These are phyloP conservation scores for Puntigrus tetrazona DNA, from an alignment of 2,113 vertebrate genomes.

Conservation along the genomic window DNA sequence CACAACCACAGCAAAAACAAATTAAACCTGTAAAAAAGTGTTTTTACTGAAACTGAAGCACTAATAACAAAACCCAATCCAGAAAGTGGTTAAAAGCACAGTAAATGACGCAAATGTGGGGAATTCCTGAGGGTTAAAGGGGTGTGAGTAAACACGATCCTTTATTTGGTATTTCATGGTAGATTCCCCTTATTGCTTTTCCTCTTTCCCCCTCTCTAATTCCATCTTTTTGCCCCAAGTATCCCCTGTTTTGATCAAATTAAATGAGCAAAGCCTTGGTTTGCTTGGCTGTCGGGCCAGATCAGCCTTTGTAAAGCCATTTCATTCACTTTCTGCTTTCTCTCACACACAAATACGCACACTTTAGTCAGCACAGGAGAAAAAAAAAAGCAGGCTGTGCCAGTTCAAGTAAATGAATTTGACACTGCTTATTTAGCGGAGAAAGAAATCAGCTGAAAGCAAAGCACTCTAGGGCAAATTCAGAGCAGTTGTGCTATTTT, in stretches of 20 bases:
- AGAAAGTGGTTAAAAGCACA: constrained; percentile 6
- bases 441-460: constrained; percentile 35
- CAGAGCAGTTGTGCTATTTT: constrained; percentile 11
- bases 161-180: neutral
- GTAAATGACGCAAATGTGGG: neutral
- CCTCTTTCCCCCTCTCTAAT: neutral
- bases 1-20: neutral
- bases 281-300: constrained; percentile 4
- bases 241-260: neutral
- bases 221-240: neutral
- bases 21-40: neutral
- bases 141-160: neutral
- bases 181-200: neutral
- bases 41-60: neutral
- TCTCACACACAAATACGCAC: neutral
- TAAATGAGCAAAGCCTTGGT: constrained; percentile 21
- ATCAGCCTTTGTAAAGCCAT: constrained; percentile 3
- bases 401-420: constrained; percentile 30
- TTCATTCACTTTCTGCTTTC: neutral
- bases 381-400: constrained; percentile 3
- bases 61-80: neutral
- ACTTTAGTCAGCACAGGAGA: neutral
- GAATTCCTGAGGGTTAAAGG: neutral
- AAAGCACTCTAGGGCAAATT: constrained; percentile 31
- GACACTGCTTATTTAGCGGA: constrained; percentile 25